Evolutionary conservation across 2,888 invertebrate species (phyloP).

Genomic region (Charanyca ferruginea): DNA sequence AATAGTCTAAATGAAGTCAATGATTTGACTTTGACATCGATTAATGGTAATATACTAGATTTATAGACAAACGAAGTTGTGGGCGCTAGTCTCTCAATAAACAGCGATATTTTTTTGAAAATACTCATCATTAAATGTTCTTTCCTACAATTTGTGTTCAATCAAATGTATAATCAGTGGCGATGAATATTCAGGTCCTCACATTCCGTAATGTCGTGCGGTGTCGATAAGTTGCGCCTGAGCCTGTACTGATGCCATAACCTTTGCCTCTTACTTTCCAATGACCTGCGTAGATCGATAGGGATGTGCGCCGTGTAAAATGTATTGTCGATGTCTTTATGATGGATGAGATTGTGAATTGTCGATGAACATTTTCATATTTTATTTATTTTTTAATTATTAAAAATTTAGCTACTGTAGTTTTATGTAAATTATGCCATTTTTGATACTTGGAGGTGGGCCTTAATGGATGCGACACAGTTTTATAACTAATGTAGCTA

Average conservation of each 20-base stretch:
- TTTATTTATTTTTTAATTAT: too few relatives aligned
- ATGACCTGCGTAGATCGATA: conserved; percentile 75
- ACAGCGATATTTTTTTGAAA: not conserved
- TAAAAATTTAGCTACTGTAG: too few relatives aligned
- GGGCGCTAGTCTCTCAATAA: not conserved
- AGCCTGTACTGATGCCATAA: conserved; percentile 66
- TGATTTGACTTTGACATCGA: too few relatives aligned
- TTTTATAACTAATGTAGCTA: too few relatives aligned
- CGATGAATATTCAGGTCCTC: conserved; percentile 56
- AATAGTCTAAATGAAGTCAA: too few relatives aligned
- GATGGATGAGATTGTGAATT: not conserved
- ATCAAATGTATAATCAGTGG: conserved; percentile 39
- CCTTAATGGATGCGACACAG: too few relatives aligned
- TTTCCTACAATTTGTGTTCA: conserved; percentile 9
- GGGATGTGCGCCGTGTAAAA: conserved; percentile 58
- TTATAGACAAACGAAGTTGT: too few relatives aligned
- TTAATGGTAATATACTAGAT: too few relatives aligned
- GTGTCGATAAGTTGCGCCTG: conserved; percentile 61
- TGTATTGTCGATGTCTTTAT: conserved; percentile 41
- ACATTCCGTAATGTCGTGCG: conserved; percentile 50
- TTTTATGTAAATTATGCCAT: too few relatives aligned
- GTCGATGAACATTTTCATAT: not conserved
- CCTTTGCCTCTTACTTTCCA: conserved; percentile 85
- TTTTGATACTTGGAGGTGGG: too few relatives aligned
- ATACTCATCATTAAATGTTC: not conserved